phyloP scores from a whole-genome alignment of 1,140 invertebrate species.

The Diachasmimorpha longicaudata region DNA sequence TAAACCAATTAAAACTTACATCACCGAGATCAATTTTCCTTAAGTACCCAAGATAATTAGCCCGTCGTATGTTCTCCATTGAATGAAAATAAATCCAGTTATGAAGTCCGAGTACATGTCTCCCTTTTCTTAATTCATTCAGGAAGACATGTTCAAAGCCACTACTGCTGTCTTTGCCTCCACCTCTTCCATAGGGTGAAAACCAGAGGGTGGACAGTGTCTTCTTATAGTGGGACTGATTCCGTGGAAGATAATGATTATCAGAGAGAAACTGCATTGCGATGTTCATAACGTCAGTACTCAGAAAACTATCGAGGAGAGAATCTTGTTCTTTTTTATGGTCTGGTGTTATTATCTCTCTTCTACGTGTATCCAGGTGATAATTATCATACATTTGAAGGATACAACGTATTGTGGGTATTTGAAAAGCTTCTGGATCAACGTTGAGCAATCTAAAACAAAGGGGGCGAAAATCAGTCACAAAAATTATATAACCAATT shows the following conservation, averaged over 20 bases:
- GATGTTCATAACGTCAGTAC: conserved; percentile 68
- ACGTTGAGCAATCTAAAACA: background rate
- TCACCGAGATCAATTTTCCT: conserved; percentile 38
- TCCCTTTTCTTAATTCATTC: conserved; percentile 75
- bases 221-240: conserved; percentile 69
- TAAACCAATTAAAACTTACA: background rate
- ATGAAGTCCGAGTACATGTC: conserved; percentile 79
- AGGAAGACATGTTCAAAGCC: conserved; percentile 90
- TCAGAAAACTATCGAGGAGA: background rate
- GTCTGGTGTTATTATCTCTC: background rate
- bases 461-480: background rate
- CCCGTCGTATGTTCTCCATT: conserved; percentile 70
- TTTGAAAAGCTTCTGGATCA: background rate
- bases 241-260: conserved; percentile 58
- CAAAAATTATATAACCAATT: no score
- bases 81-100: conserved; percentile 85
- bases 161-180: conserved; percentile 77
- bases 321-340: background rate
- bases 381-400: background rate
- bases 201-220: conserved; percentile 81
- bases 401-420: background rate
- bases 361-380: background rate
- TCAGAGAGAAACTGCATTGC: conserved; percentile 67
- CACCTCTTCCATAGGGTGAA: conserved; percentile 77
- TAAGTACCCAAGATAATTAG: conserved; percentile 82